phyloP scores from a whole-genome alignment of 1,140 invertebrate species.

The Pygmarrhopalites habei region DNA sequence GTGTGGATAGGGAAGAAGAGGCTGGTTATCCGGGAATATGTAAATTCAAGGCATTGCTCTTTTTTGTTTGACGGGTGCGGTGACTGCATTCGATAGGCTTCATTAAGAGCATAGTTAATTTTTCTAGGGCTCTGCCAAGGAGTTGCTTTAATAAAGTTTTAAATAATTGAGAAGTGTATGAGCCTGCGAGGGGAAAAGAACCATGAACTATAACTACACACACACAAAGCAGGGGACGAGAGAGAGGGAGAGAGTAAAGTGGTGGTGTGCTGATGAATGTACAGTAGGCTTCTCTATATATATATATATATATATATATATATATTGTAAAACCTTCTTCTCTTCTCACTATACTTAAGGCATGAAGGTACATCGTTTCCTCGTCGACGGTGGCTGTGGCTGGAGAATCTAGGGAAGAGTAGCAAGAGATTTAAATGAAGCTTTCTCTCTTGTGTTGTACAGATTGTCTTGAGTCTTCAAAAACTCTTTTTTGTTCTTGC shows the following conservation, averaged over 20 bases:
- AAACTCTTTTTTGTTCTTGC: too few species aligned
- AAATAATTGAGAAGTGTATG: slow-evolving; percentile 35
- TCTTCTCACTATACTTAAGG: too few species aligned
- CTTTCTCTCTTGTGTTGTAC: too few species aligned
- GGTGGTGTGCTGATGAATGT: neutral
- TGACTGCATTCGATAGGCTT: slow-evolving; percentile 27
- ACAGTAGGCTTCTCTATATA: too few species aligned
- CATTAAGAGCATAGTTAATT: slow-evolving; percentile 32
- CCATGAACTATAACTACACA: neutral
- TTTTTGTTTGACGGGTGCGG: slow-evolving; percentile 28
- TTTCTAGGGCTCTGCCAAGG: slow-evolving; percentile 27
- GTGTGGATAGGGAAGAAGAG: neutral
- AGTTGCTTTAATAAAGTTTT: slow-evolving; percentile 35
- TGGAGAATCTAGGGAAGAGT: too few species aligned
- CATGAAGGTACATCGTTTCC: too few species aligned
- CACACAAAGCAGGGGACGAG: neutral
- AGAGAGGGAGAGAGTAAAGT: neutral
- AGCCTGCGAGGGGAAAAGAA: slow-evolving; percentile 30
- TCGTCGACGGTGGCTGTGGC: too few species aligned
- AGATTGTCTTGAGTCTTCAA: too few species aligned
- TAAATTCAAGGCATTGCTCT: slow-evolving; percentile 5
- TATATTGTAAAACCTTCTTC: too few species aligned
- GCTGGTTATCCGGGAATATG: neutral
- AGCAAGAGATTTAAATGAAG: too few species aligned
- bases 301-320: too few species aligned